phyloP scores from a whole-genome alignment of 1,140 invertebrate genomes.

The Leptestheria dahalacensis region DNA sequence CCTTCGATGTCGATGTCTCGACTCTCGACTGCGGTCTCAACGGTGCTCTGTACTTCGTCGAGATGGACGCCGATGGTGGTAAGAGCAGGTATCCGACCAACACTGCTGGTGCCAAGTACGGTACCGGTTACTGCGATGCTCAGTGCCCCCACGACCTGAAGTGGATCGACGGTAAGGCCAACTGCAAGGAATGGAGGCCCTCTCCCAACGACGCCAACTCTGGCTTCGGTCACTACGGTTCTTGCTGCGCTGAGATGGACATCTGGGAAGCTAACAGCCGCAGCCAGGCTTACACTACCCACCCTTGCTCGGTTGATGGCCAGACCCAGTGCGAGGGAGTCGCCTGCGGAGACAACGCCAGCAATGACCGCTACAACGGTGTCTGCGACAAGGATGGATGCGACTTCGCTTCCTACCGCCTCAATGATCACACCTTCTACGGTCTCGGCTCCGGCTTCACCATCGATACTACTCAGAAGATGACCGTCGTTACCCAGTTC shows the following conservation, averaged over 20 bases:
- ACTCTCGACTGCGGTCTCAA: slow-evolving; percentile 19
- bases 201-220: slow-evolving; percentile 19
- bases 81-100: slow-evolving; percentile 17
- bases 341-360: slow-evolving; percentile 18
- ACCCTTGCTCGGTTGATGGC: slow-evolving; percentile 16
- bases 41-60: slow-evolving; percentile 21
- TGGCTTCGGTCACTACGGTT: slow-evolving; percentile 19
- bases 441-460: slow-evolving; percentile 11
- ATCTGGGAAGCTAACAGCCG: slow-evolving; percentile 21
- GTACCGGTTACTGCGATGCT: slow-evolving; percentile 22
- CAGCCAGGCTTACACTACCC: slow-evolving; percentile 18
- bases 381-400: slow-evolving; percentile 21
- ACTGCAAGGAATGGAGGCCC: slow-evolving; percentile 17
- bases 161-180: slow-evolving; percentile 20
- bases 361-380: slow-evolving; percentile 18
- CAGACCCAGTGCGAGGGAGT: slow-evolving; percentile 18
- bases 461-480: slow-evolving; percentile 15
- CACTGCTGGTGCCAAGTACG: slow-evolving; percentile 19
- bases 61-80: slow-evolving; percentile 21
- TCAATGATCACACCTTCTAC: slow-evolving; percentile 15
- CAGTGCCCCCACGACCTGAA: slow-evolving; percentile 22
- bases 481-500: slow-evolving; percentile 21
- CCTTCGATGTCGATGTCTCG: slow-evolving; percentile 19
- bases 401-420: slow-evolving; percentile 18
- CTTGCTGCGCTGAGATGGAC: slow-evolving; percentile 20